These are phyloP conservation scores for Micromussa lordhowensis DNA, from an alignment of 92 coral and sea anemone species.

Conservation along the genomic window DNA sequence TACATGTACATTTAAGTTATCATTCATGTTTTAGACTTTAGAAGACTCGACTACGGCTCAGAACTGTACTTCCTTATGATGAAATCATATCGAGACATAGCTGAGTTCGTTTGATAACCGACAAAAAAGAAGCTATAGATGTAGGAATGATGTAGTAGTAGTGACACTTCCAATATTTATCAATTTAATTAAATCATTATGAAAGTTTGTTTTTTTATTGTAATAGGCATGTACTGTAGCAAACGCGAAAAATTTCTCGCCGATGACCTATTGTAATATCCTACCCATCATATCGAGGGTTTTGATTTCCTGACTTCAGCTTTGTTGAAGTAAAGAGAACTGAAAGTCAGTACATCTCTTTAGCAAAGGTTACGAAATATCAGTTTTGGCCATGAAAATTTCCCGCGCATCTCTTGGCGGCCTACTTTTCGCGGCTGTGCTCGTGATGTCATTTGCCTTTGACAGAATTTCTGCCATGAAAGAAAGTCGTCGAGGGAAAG, in stretches of 20 bases:
- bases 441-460: not conserved
- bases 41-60: too few species aligned
- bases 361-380: not conserved
- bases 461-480: not conserved
- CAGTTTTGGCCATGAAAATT: not conserved
- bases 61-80: too few species aligned
- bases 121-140: not conserved
- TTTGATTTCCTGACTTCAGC: not conserved
- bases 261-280: not conserved
- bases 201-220: not conserved
- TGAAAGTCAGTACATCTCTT: not conserved
- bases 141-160: not conserved
- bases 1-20: too few species aligned
- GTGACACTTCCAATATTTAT: too few species aligned
- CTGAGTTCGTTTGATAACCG: too few species aligned
- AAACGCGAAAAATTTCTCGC: constrained; percentile 7
- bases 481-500: not conserved
- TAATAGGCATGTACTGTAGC: not conserved
- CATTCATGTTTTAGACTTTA: too few species aligned
- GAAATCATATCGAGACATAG: too few species aligned
- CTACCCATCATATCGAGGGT: too few species aligned
- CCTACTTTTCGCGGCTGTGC: not conserved
- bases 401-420: not conserved
- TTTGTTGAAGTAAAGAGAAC: not conserved
- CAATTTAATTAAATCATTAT: too few species aligned